A percentile compares a stretch with the other conserved stretches of the same genome.
These are phyloP conservation scores for Protonemura montana DNA, from an alignment of 2,888 invertebrate species.

Conservation along the genomic window DNA sequence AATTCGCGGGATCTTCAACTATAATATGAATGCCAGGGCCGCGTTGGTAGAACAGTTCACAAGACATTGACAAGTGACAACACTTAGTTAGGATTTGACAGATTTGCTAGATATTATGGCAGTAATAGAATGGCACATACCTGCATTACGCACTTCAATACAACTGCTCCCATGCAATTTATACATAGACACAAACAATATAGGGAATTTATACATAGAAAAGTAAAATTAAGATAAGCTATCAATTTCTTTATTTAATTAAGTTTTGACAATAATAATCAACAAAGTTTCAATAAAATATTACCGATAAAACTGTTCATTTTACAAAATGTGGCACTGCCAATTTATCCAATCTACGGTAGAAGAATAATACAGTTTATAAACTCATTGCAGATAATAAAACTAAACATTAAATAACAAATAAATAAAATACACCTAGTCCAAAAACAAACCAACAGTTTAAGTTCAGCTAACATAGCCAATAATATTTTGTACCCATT, in stretches of 20 bases:
- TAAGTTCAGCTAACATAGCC: background rate
- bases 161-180: no score
- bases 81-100: no score
- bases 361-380: background rate
- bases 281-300: background rate
- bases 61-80: no score
- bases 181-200: no score
- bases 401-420: constrained; percentile 12
- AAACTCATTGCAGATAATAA: background rate
- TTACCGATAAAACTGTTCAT: background rate
- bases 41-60: no score
- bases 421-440: background rate
- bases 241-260: background rate
- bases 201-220: no score
- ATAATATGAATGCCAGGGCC: no score
- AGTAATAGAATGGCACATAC: no score
- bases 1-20: background rate
- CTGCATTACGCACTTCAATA: no score
- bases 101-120: no score
- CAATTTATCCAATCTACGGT: background rate
- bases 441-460: background rate
- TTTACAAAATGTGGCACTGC: background rate
- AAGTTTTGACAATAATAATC: background rate
- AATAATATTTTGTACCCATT: background rate
- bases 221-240: no score